Conservation (phyloP, 2,888 invertebrate genomes). For the Xanthia togata region DNA sequence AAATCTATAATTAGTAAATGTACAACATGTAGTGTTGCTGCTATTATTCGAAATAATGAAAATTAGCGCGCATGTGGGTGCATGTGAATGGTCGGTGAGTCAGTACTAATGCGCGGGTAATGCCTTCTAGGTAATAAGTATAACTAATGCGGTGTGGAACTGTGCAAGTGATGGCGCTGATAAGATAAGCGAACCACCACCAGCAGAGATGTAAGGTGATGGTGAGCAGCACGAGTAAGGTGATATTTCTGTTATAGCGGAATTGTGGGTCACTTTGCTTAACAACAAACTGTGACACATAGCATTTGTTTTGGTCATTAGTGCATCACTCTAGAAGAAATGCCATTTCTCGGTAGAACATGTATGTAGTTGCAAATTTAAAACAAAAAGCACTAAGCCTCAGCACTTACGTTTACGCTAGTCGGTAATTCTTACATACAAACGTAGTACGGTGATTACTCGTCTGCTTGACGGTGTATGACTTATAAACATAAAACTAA, state of each 20-base stretch:
- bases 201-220: not conserved
- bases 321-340: not conserved
- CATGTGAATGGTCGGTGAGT: slow-evolving; percentile 35
- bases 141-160: not conserved
- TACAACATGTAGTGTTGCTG: not conserved
- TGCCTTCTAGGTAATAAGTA: not conserved
- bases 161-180: not conserved
- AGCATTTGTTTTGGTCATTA: slow-evolving; percentile 3
- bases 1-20: slow-evolving; percentile 28
- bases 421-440: too few relatives aligned
- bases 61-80: slow-evolving; percentile 26
- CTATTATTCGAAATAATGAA: too few relatives aligned
- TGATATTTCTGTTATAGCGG: not conserved
- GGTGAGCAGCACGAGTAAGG: not conserved
- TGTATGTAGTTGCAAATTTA: not conserved
- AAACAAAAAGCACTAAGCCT: not conserved
- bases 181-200: not conserved
- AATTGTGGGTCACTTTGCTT: not conserved
- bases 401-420: too few relatives aligned
- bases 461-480: too few relatives aligned
- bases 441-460: too few relatives aligned
- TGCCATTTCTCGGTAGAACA: not conserved
- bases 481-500: not conserved
- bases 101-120: slow-evolving; percentile 1
- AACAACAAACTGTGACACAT: not conserved